Conservation (phyloP, 2,797 vertebrate species). For the Myiotriccus ornatus region DNA sequence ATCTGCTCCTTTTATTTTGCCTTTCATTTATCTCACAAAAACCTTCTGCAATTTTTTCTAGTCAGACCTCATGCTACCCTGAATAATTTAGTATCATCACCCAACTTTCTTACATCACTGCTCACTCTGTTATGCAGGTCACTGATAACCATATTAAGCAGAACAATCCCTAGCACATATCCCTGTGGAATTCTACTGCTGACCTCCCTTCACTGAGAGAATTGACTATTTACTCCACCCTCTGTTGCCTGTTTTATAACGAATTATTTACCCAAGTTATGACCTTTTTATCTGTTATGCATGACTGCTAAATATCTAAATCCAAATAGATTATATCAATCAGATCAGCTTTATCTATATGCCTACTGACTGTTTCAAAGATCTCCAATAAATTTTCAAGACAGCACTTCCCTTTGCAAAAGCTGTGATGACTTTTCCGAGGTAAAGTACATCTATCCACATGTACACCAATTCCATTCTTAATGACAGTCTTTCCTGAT, state of each 20-base stretch:
- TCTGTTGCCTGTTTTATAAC: not conserved
- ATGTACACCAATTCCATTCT: not conserved
- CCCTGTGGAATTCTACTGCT: not conserved
- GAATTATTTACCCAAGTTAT: not conserved
- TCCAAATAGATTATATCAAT: not conserved
- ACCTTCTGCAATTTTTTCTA: not conserved
- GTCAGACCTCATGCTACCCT: not conserved
- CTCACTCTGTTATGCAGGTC: not conserved
- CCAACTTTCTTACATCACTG: not conserved
- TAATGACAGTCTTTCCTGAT: not conserved
- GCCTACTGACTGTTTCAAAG: not conserved
- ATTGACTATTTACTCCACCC: not conserved
- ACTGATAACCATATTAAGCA: not conserved
- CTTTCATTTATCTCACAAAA: not conserved
- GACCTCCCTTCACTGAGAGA: not conserved
- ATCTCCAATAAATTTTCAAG: not conserved
- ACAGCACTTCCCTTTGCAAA: not conserved
- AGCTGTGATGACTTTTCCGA: not conserved
- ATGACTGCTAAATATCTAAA: not conserved
- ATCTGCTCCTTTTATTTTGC: not conserved
- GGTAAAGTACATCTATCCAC: not conserved
- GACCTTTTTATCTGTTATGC: not conserved
- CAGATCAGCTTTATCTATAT: not conserved
- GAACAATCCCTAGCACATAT: not conserved
- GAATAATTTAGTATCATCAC: constrained; percentile 10